Evolutionary conservation across 2,797 vertebrate genomes (phyloP).

Genomic region (Toxotes lorentzi): DNA sequence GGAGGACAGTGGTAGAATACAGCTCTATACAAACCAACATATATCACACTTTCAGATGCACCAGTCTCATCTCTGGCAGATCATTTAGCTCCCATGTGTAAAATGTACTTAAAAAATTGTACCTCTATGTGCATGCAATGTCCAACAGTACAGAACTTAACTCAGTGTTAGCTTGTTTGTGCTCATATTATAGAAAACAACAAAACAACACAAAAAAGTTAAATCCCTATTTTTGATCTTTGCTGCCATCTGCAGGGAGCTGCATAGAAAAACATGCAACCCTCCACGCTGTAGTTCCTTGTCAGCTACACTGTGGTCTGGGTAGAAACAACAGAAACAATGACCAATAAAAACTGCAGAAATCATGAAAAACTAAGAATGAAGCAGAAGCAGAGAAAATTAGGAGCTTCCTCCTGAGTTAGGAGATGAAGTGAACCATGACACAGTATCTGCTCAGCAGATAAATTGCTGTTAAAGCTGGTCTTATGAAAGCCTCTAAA

Average conservation of each 20-base stretch:
- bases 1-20: not conserved
- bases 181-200: constrained; percentile 27
- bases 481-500: too few species aligned
- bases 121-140: not conserved
- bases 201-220: constrained; percentile 2
- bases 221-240: constrained; percentile 38
- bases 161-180: not conserved
- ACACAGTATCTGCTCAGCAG: too few species aligned
- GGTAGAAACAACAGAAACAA: not conserved
- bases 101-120: not conserved
- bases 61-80: not conserved
- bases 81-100: not conserved
- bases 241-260: constrained; percentile 78
- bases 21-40: not conserved
- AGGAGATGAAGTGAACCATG: too few species aligned
- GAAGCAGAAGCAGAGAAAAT: too few species aligned
- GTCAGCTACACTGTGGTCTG: not conserved
- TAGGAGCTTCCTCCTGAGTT: too few species aligned
- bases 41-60: not conserved
- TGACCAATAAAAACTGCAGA: too few species aligned
- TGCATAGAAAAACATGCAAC: not conserved
- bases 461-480: too few species aligned
- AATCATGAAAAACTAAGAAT: not conserved
- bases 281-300: not conserved
- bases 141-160: not conserved